Conservation (phyloP, 2,888 invertebrate species). For the Drosophila putrida region DNA sequence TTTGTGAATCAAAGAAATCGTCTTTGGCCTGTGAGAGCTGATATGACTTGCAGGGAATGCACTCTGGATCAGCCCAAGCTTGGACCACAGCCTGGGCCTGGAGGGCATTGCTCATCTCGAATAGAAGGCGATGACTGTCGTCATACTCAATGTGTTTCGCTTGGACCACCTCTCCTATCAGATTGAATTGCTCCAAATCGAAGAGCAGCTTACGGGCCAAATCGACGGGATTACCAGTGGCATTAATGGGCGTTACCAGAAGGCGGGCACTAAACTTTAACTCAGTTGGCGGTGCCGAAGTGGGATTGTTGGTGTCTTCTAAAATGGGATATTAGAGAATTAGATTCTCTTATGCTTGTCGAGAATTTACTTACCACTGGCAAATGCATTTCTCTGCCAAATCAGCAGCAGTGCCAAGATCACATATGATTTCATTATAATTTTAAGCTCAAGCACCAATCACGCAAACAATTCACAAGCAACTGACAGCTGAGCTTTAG, state of each 20-base stretch:
- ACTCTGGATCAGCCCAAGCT: background rate
- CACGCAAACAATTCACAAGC: background rate
- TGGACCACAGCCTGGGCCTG: constrained; percentile 24
- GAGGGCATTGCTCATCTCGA: constrained; percentile 30
- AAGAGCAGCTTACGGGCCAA: constrained; percentile 20
- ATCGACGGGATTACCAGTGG: background rate
- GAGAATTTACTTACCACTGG: background rate
- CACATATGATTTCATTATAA: constrained; percentile 16
- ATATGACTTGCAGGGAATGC: background rate
- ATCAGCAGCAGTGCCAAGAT: constrained; percentile 16
- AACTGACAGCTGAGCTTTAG: constrained; percentile 12
- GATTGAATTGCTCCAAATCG: constrained; percentile 18
- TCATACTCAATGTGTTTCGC: background rate
- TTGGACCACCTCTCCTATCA: constrained; percentile 41
- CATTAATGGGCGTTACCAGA: background rate
- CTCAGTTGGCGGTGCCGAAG: background rate
- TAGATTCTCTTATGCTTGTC: background rate
- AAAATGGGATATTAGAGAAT: background rate
- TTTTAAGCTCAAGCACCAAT: background rate
- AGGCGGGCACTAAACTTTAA: constrained; percentile 27
- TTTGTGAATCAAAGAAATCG: constrained; percentile 10
- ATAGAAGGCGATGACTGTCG: background rate
- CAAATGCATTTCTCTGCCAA: background rate
- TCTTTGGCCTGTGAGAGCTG: background rate
- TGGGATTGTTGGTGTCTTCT: background rate